phyloP scores from a whole-genome alignment of 1,140 invertebrate genomes.

The Thrips palmi region DNA sequence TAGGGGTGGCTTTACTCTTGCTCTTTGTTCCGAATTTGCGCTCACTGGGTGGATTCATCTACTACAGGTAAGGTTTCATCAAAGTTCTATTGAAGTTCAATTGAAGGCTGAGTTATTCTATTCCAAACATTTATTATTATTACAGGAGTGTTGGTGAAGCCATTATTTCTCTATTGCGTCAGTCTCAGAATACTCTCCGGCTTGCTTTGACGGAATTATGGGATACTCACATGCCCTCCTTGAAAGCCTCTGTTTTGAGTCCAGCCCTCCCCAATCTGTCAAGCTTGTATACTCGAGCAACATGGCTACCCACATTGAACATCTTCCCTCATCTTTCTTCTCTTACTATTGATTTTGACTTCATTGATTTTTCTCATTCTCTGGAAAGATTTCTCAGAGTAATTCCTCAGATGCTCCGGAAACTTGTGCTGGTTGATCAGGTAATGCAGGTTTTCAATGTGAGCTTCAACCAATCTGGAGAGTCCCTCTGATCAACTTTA shows the following conservation, averaged over 20 bases:
- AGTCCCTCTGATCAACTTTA: neutral
- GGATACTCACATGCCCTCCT: conserved; percentile 16
- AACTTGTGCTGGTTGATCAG: conserved; percentile 14
- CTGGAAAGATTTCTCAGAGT: conserved; percentile 11
- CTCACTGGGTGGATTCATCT: conserved; percentile 19
- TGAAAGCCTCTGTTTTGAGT: conserved; percentile 11
- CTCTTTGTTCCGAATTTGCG: conserved; percentile 17
- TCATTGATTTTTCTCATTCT: conserved; percentile 9
- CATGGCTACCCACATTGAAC: conserved; percentile 8
- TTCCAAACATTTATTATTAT: conserved; percentile 6
- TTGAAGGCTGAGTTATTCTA: neutral
- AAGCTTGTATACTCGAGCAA: conserved; percentile 15
- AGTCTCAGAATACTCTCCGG: conserved; percentile 4
- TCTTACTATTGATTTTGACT: conserved; percentile 17
- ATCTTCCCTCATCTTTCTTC: conserved; percentile 11
- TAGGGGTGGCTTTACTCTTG: conserved; percentile 17
- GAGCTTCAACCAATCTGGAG: neutral
- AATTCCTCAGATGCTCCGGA: conserved; percentile 9
- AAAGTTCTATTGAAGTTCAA: neutral
- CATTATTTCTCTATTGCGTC: conserved; percentile 13
- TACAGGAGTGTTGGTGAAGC: conserved; percentile 18
- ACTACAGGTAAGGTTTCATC: conserved; percentile 16
- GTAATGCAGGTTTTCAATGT: conserved; percentile 1
- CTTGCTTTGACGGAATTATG: conserved; percentile 16
- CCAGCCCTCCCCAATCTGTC: conserved; percentile 13